Conservation (phyloP, 1,140 invertebrate species). For the Cydia splendana region DNA sequence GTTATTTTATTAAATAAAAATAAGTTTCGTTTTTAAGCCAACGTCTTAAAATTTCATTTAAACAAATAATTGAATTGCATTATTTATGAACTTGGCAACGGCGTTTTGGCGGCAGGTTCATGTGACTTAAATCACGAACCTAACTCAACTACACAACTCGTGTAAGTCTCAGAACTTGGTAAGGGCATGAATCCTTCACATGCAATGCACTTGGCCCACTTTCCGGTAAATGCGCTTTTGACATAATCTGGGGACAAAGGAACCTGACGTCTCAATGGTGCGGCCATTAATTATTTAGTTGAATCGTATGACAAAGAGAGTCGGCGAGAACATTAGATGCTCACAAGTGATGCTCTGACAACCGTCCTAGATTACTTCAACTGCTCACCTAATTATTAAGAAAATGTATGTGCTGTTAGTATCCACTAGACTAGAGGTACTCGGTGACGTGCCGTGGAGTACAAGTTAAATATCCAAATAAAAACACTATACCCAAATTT, state of each 20-base stretch:
- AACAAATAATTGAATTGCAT: no score
- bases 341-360: constrained; percentile 21
- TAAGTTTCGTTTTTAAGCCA: no score
- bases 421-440: no score
- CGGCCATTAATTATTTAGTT: constrained; percentile 53
- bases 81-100: no score
- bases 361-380: neutral
- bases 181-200: neutral
- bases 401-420: no score
- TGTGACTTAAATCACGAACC: neutral
- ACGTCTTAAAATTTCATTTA: no score
- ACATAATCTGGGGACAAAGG: constrained; percentile 55
- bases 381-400: no score
- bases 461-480: no score
- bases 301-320: constrained; percentile 45
- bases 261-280: constrained; percentile 50
- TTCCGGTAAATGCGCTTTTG: constrained; percentile 46
- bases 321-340: constrained; percentile 38
- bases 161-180: neutral
- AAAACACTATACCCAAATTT: no score
- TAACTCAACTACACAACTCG: neutral
- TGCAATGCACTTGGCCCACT: constrained; percentile 38
- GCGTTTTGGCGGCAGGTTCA: no score
- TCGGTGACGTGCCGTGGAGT: no score
- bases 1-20: no score